These are phyloP conservation scores for Etheostoma cragini DNA, from an alignment of 2,113 vertebrate genomes.

Conservation along the genomic window DNA sequence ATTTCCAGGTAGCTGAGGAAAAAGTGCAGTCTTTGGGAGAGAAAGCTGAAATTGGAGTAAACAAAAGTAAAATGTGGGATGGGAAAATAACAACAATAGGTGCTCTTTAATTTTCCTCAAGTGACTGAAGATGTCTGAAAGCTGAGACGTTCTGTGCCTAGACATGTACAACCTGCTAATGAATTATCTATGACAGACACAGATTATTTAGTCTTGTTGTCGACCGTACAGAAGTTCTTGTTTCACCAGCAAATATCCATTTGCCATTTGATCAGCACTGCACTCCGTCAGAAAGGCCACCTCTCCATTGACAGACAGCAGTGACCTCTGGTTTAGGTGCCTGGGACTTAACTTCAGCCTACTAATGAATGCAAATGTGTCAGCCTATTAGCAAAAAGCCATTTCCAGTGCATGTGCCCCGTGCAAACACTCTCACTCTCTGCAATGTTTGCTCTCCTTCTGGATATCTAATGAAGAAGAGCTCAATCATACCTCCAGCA, in stretches of 20 bases:
- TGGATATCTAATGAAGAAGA: slow-evolving; percentile 57
- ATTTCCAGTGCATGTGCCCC: slow-evolving; percentile 45
- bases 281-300: background rate
- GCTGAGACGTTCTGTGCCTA: background rate
- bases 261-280: slow-evolving; percentile 20
- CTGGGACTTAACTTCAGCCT: background rate
- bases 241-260: slow-evolving; percentile 17
- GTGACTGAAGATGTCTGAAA: background rate
- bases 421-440: slow-evolving; percentile 33
- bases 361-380: slow-evolving; percentile 59
- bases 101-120: background rate
- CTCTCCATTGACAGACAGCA: background rate
- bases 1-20: too few species aligned
- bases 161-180: background rate
- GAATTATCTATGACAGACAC: background rate
- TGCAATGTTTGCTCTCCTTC: slow-evolving; percentile 37
- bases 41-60: too few species aligned
- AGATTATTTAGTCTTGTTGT: background rate
- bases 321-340: slow-evolving; percentile 16
- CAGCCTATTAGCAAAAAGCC: slow-evolving; percentile 48
- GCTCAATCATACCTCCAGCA: slow-evolving; percentile 45
- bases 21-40: too few species aligned
- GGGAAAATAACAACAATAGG: too few species aligned
- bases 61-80: too few species aligned
- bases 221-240: slow-evolving; percentile 2